These are phyloP conservation scores for Fukomys damarensis DNA, from an alignment of 2,113 vertebrate genomes.

Conservation along the genomic window DNA sequence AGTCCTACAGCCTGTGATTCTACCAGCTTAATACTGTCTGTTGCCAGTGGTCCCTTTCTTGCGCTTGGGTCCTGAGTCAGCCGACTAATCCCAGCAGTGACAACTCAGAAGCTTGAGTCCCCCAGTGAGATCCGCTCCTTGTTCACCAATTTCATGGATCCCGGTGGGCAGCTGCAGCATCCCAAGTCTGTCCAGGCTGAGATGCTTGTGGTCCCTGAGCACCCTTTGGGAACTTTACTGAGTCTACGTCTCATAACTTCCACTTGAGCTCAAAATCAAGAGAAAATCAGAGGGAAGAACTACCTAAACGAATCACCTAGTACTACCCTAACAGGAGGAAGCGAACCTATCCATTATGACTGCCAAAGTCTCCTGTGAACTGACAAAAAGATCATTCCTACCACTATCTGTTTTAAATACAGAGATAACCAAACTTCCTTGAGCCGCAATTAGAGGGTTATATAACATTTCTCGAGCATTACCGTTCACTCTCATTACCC, in stretches of 20 bases:
- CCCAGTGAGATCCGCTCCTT: neutral
- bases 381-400: neutral
- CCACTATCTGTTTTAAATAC: neutral
- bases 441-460: neutral
- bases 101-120: accelerated
- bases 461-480: neutral
- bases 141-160: neutral
- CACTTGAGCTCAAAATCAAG: constrained; percentile 34
- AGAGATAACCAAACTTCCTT: neutral
- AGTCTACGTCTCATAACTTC: neutral
- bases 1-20: neutral
- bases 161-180: no score
- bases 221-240: neutral
- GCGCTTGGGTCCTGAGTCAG: neutral
- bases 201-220: neutral
- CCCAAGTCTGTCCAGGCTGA: accelerated
- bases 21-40: neutral
- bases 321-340: neutral
- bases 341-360: neutral
- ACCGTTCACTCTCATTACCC: neutral
- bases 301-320: neutral
- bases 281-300: neutral
- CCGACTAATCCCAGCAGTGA: neutral
- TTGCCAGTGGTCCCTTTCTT: neutral
- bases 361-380: neutral